Evolutionary conservation across 1,140 invertebrate species (phyloP).

Genomic region (Procambarus clarkii): DNA sequence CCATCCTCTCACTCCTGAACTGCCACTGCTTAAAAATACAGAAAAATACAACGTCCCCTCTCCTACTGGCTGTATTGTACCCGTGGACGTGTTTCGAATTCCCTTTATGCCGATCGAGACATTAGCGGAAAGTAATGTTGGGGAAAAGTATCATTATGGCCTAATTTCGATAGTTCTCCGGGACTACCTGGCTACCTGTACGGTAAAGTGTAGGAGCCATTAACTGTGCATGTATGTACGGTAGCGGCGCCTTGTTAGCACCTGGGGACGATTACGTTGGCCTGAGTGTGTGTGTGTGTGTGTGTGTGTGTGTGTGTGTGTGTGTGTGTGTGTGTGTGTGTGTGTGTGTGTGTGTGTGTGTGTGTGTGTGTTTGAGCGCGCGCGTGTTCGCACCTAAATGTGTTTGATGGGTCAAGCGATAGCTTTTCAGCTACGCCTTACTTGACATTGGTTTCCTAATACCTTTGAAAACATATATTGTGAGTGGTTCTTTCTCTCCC

Average conservation of each 20-base stretch:
- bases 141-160: not conserved
- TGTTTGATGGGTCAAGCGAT: too few species aligned
- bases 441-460: too few species aligned
- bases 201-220: not conserved
- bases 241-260: not conserved
- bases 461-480: too few species aligned
- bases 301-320: too few species aligned
- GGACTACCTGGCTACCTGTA: not conserved
- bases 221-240: not conserved
- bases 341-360: too few species aligned
- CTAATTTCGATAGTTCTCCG: slow-evolving; percentile 9
- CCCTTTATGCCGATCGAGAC: not conserved
- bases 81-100: not conserved
- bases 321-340: too few species aligned
- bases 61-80: not conserved
- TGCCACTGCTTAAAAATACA: too few species aligned
- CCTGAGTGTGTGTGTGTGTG: not conserved
- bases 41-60: not conserved
- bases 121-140: not conserved
- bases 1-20: not conserved
- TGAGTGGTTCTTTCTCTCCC: too few species aligned
- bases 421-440: too few species aligned
- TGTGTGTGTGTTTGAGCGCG: too few species aligned
- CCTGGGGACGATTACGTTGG: not conserved
- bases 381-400: too few species aligned